These are phyloP conservation scores for Phocoena sinus DNA, from an alignment of 2,113 vertebrate genomes.

Conservation along the genomic window DNA sequence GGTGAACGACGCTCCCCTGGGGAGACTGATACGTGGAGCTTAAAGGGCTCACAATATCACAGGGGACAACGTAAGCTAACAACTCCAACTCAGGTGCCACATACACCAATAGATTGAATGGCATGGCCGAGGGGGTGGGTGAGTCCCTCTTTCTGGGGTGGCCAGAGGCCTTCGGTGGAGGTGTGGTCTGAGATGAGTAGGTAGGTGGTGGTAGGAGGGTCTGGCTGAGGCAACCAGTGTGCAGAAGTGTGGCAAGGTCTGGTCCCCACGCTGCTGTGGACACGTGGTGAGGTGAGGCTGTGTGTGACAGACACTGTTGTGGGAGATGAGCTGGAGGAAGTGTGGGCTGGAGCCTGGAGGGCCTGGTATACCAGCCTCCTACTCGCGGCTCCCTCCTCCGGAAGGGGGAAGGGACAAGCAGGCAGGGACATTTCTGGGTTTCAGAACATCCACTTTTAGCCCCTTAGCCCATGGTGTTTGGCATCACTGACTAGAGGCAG, in stretches of 20 bases:
- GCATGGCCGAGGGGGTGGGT: neutral
- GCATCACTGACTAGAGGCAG: neutral
- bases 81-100: neutral
- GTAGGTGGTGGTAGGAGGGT: neutral
- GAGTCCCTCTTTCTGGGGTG: neutral
- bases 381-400: too few species aligned
- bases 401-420: neutral
- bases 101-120: neutral
- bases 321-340: neutral
- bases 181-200: too few species aligned
- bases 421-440: neutral
- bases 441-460: neutral
- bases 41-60: neutral
- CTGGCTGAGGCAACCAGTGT: neutral
- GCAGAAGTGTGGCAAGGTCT: neutral
- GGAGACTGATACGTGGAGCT: neutral
- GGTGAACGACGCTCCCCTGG: neutral
- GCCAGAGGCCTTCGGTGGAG: neutral
- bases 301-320: too few species aligned
- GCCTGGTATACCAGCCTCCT: fast-evolving
- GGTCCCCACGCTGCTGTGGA: fast-evolving
- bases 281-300: fast-evolving
- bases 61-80: too few species aligned
- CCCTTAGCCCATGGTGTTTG: neutral
- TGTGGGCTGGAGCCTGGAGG: neutral